A percentile compares a stretch with the other conserved stretches of the same genome.
These are phyloP conservation scores for Eurystomus glaucurus DNA, from an alignment of 2,797 vertebrate genomes.

Conservation along the genomic window DNA sequence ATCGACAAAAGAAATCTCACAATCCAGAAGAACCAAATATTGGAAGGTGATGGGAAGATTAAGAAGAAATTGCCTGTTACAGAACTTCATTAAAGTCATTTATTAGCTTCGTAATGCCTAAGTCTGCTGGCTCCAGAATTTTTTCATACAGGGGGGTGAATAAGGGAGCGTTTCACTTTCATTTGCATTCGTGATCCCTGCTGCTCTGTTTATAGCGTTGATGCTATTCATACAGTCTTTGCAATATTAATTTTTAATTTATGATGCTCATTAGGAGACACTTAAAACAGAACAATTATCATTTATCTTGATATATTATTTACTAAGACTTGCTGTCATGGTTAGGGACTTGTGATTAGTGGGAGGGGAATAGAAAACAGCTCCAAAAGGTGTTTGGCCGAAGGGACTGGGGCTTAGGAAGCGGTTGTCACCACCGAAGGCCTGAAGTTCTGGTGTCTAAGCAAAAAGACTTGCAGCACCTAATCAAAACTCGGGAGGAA, in stretches of 20 bases:
- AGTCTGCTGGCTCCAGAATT: slow-evolving; percentile 72
- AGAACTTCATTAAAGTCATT: slow-evolving; percentile 75
- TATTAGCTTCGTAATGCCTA: slow-evolving; percentile 71
- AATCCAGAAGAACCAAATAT: slow-evolving; percentile 24
- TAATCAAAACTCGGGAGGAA: slow-evolving; percentile 85
- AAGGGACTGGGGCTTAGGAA: slow-evolving; percentile 82
- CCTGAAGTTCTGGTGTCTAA: slow-evolving; percentile 80
- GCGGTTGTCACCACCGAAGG: slow-evolving; percentile 81
- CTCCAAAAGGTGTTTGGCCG: slow-evolving; percentile 75
- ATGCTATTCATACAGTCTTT: slow-evolving; percentile 92
- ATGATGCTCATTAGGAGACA: slow-evolving; percentile 96
- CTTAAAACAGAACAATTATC: slow-evolving; percentile 97
- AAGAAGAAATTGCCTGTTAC: slow-evolving; percentile 65
- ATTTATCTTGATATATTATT: slow-evolving; percentile 99
- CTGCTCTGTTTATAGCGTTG: slow-evolving; percentile 88
- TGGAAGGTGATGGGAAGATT: slow-evolving; percentile 55
- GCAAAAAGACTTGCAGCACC: slow-evolving; percentile 78
- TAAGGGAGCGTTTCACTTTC: slow-evolving; percentile 81
- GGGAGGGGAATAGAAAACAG: slow-evolving; percentile 75
- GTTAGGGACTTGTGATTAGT: slow-evolving; percentile 87
- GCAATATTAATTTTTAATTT: slow-evolving; percentile 96
- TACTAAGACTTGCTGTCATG: slow-evolving; percentile 95
- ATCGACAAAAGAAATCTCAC: background rate
- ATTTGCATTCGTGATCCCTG: slow-evolving; percentile 86
- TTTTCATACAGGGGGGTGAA: slow-evolving; percentile 50